Percentiles rank a stretch among this genome's conserved stretches.
Conservation (phyloP, 2,797 vertebrate genomes). For the Gallirallus australis region DNA sequence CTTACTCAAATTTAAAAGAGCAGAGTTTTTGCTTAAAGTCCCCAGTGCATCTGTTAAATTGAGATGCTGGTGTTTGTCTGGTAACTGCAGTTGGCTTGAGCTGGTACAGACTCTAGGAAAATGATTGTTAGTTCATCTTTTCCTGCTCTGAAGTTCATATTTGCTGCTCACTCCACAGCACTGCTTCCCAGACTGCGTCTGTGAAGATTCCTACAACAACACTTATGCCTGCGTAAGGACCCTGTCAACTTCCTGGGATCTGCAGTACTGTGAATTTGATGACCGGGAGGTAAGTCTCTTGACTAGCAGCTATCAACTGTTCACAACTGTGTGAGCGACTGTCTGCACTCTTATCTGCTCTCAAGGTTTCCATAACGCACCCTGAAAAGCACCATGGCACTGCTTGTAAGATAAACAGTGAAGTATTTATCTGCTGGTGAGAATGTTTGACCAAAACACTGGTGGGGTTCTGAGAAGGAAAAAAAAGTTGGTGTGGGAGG, state of each 20-base stretch:
- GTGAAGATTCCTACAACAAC: slow-evolving; percentile 96
- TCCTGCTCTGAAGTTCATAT: neutral
- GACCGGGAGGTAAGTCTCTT: slow-evolving; percentile 89
- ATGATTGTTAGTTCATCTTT: neutral
- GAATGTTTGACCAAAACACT: slow-evolving; percentile 20
- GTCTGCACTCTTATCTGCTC: slow-evolving; percentile 1
- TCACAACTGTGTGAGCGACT: neutral
- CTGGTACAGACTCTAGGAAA: neutral
- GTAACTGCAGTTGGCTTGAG: neutral
- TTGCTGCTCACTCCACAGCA: slow-evolving; percentile 78
- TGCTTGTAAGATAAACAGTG: slow-evolving; percentile 12
- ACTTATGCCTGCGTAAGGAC: slow-evolving; percentile 96
- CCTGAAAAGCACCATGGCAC: neutral
- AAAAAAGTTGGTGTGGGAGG: too few species aligned
- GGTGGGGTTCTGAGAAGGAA: neutral
- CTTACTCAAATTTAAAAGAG: neutral
- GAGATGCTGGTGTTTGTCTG: neutral
- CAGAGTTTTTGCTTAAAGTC: neutral
- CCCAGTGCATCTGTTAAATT: neutral
- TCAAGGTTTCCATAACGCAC: neutral
- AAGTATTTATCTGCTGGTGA: neutral
- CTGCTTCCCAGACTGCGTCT: slow-evolving; percentile 98
- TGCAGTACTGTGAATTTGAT: slow-evolving; percentile 98
- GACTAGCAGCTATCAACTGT: neutral
- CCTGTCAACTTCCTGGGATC: slow-evolving; percentile 80